phyloP scores from a whole-genome alignment of 2,888 invertebrate species.

The Drosophila greeni region DNA sequence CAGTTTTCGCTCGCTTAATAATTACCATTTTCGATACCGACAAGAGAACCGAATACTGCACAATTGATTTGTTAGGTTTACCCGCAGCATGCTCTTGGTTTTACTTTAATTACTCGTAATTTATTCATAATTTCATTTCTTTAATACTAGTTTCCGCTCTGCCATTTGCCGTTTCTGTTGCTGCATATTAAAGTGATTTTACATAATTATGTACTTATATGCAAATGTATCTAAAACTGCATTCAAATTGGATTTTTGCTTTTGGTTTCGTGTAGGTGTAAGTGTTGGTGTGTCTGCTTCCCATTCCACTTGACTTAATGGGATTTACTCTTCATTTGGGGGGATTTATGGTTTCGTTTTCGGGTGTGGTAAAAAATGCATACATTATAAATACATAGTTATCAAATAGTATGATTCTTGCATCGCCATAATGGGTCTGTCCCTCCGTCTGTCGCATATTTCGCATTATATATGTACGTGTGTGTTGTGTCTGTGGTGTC shows the following conservation, averaged over 20 bases:
- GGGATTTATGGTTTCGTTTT: slow-evolving; percentile 32
- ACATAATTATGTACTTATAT: slow-evolving; percentile 70
- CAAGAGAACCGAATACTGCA: slow-evolving; percentile 47
- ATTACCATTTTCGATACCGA: slow-evolving; percentile 35
- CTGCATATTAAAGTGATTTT: slow-evolving; percentile 67
- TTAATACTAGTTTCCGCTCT: slow-evolving; percentile 64
- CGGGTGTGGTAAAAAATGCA: slow-evolving; percentile 68
- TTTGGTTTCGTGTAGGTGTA: slow-evolving; percentile 36
- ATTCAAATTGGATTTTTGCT: slow-evolving; percentile 39
- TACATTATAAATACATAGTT: slow-evolving; percentile 75
- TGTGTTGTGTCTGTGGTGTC: slow-evolving; percentile 19
- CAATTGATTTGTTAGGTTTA: slow-evolving; percentile 51
- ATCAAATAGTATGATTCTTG: slow-evolving; percentile 64
- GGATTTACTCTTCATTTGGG: slow-evolving; percentile 26
- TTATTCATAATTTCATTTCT: slow-evolving; percentile 61
- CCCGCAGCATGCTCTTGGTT: slow-evolving; percentile 47
- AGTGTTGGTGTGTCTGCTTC: slow-evolving; percentile 28
- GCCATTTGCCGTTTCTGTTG: slow-evolving; percentile 43
- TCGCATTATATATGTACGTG: slow-evolving; percentile 32
- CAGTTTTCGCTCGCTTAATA: slow-evolving; percentile 39
- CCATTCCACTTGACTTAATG: slow-evolving; percentile 42
- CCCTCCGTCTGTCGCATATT: slow-evolving; percentile 12
- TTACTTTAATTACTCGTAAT: slow-evolving; percentile 62
- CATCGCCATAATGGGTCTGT: slow-evolving; percentile 32
- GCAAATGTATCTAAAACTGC: slow-evolving; percentile 66